These are phyloP conservation scores for Tachysurus fulvidraco DNA, from an alignment of 2,113 vertebrate species.

Conservation along the genomic window DNA sequence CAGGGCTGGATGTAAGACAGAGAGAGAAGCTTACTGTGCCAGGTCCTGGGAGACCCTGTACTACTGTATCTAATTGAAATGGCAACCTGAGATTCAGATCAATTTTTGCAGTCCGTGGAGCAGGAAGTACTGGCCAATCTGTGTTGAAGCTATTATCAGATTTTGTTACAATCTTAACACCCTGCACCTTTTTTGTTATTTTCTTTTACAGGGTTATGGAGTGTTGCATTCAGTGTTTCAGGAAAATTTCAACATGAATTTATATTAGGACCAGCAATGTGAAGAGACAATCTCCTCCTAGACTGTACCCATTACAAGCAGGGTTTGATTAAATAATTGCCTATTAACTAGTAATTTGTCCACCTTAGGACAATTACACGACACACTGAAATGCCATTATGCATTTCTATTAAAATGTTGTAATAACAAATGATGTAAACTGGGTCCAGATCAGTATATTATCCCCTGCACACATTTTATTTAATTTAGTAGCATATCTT, in stretches of 20 bases:
- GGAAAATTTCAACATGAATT: constrained; percentile 20
- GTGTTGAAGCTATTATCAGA: constrained; percentile 71
- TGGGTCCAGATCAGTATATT: background rate
- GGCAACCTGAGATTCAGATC: constrained; percentile 67
- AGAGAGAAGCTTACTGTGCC: constrained; percentile 30
- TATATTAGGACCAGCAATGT: constrained; percentile 10
- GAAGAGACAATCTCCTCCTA: constrained; percentile 12
- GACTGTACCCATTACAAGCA: constrained; percentile 5
- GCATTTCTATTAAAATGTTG: background rate
- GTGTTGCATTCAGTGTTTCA: constrained; percentile 60
- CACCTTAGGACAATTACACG: background rate
- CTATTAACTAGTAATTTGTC: background rate
- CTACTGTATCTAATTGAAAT: constrained; percentile 70
- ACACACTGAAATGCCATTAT: background rate
- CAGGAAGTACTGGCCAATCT: constrained; percentile 65
- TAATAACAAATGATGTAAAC: background rate
- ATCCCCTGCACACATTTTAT: background rate
- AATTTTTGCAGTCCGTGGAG: constrained; percentile 63
- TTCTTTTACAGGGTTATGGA: constrained; percentile 62
- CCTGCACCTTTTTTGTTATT: constrained; percentile 71
- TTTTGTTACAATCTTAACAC: constrained; percentile 74
- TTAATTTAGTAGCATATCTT: background rate
- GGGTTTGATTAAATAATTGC: background rate
- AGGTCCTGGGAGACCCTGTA: constrained; percentile 45
- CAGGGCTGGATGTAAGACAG: constrained; percentile 35